Base-by-base conservation (phyloP, 2,113 vertebrate genomes). In the Leptobrachium ailaonicum region DNA sequence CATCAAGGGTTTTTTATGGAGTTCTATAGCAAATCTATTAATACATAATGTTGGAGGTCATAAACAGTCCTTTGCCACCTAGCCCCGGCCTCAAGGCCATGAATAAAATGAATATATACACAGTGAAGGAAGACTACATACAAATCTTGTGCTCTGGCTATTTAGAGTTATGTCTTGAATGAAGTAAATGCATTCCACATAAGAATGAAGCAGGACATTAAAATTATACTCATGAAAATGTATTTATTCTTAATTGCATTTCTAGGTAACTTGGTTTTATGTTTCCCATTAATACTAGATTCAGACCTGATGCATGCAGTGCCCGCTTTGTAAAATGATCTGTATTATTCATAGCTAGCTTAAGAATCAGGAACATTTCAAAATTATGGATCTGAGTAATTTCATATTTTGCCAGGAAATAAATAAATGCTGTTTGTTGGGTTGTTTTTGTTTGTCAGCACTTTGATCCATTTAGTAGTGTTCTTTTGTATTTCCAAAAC, bases 171-270 rank as follows among this genome's bases (percentile, higher is more conserved):
- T 40, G 7, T 64, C 2, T 32, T 32, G 4, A 20, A 13, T 64
- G 62, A 40, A 40, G 62, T 64, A 64, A 64, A 64, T 64, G 62
- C 20, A 40, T 64, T 64, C 62, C 32, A 5, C 10, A 64, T 40
- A 70, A 6, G 47, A 14, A 12, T 47, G 43, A 14, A 68, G 10
- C 40, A 10, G 41, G 4, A 41, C 11, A 6, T 2, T 68, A 43
- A 44, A 44, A 68, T 68, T 12, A 10, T 42, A 68, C 43, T 68
- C 41, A 4, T 68, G 40, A 5, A 14, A 13, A 68, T 68, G 66
- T 68, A 68, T 68, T 68, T 68, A 68, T 68, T 43, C 68, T 47
- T 70, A n/a, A 70, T 70, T n/a, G 47, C 4, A 70, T 70, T 47
- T 47, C 68, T 70, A 70, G 68, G 68, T 70, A 70, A 47, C 44